Evolutionary conservation across 1,140 invertebrate species (phyloP).

Genomic region (Drepana arcuata): DNA sequence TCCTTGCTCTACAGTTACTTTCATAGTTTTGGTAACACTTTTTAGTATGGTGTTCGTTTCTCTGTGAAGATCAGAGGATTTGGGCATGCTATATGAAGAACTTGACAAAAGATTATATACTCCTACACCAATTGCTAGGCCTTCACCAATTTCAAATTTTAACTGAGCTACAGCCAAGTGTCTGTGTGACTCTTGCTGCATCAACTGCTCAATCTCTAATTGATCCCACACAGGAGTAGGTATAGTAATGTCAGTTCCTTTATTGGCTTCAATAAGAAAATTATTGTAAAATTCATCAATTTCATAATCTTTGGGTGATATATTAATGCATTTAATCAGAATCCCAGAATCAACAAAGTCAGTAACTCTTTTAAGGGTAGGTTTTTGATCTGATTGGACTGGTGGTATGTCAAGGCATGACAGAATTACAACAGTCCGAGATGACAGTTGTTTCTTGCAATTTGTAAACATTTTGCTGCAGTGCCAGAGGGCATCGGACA

Average conservation of each 20-base stretch:
- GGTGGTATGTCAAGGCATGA: slow-evolving; percentile 37
- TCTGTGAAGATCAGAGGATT: slow-evolving; percentile 37
- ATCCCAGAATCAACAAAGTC: slow-evolving; percentile 48
- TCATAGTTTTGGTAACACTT: slow-evolving; percentile 43
- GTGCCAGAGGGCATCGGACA: slow-evolving; percentile 52
- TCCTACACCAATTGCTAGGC: slow-evolving; percentile 44
- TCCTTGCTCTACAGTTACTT: slow-evolving; percentile 23
- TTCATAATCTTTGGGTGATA: slow-evolving; percentile 29
- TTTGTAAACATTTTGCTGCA: slow-evolving; percentile 56
- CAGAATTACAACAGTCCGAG: slow-evolving; percentile 37
- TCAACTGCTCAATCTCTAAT: slow-evolving; percentile 33
- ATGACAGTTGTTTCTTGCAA: slow-evolving; percentile 46
- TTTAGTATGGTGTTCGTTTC: slow-evolving; percentile 44
- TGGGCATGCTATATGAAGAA: slow-evolving; percentile 24
- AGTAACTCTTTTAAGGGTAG: slow-evolving; percentile 34
- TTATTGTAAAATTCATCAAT: slow-evolving; percentile 42
- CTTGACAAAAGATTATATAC: slow-evolving; percentile 44
- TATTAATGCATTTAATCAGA: slow-evolving; percentile 47
- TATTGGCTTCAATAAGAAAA: slow-evolving; percentile 39
- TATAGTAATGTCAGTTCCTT: slow-evolving; percentile 24
- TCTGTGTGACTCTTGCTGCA: slow-evolving; percentile 46
- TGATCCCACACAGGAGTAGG: slow-evolving; percentile 34
- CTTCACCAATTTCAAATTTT: slow-evolving; percentile 45
- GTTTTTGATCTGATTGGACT: slow-evolving; percentile 29
- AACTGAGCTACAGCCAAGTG: slow-evolving; percentile 45